Base-by-base conservation (phyloP, 1,140 invertebrate species). In the Uloborus diversus region DNA sequence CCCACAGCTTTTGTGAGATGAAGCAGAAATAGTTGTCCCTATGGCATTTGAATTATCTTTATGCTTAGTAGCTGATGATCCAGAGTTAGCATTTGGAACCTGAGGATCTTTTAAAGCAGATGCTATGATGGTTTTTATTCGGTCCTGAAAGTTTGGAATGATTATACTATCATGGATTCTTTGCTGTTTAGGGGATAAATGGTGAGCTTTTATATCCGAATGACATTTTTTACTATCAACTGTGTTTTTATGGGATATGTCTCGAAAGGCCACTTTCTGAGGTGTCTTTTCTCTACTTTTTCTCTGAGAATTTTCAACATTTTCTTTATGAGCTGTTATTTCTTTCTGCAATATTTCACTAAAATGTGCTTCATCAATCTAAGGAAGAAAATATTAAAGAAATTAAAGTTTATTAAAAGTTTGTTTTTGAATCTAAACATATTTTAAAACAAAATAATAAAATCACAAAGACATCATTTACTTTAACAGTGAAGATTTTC, bases 41-140 rank as follows among this genome's bases (percentile, higher is more conserved):
- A 35, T 61, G 4, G 17, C 17, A 53, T 7, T 20, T 27, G n/a
- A 57, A 33, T 62, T 30, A 33, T 62, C 17, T 47, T 61, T 35
- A 13, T 56, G n/a, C 5, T 27, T 25, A 23, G 37, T 65, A 27
- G 61, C 65, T 35, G 35, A 23, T 51, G 56, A 42, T 37, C 25
- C 25, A 56, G 11, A 14, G 35, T n/a, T 11, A 17, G 53, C 49
- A 7, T 53, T 5, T 20, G 17, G 7, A 4, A 4, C 83, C 62
- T 53, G 81, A 83, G 95, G 93, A 85, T 96, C 94, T 85, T 96
- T 96, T 3, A 97, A 86, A 23, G 94, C 94, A 47, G 92, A 94
- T 3, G 94, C 96, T 66, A 97, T 96, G 62, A 97, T 96, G 85
- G 92, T 94, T 86, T 96, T 96, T 4, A 97, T 88, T n/a, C 94